Base-by-base conservation (phyloP, 2,888 invertebrate genomes). In the Eurytoma adleriae region DNA sequence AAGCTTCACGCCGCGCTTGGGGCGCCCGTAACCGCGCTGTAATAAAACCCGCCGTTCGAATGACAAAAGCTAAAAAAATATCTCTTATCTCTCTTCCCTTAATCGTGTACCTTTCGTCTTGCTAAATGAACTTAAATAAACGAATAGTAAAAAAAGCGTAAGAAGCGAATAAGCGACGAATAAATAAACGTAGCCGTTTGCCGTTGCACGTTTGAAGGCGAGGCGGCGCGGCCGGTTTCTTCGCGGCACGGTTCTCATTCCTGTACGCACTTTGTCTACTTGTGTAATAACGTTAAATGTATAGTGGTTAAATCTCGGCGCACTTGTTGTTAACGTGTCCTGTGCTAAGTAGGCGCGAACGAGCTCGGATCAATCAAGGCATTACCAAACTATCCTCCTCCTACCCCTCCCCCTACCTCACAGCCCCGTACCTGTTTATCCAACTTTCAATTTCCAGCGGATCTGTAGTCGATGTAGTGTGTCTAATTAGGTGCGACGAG, bases 361-460 rank as follows among this genome's bases (percentile, higher is more conserved):
- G 67, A 80, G 80, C 74, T 78, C 74, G 78, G 73, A 78, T 81
- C 72, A 78, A 73, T 81, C 78, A 81, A 81, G 78, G 78, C 80
- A 40, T 40, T 40, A 40, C 40, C 40, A 40, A 40, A 40, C 40
- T 40, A 40, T 40, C 7, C 3, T 40, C 40, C 10, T 10, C 40
- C 40, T 24, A 52, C 4, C 24, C 10, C 27, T 10, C 10, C 27
- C 48, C 48, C n/a, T 24, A 18, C 14, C 52, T 2, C 68, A 20
- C 56, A 14, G 56, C 4, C 62, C 14, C 13, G n/a, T 16, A n/a
- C 54, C 54, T 54, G 16, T 54, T n/a, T 54, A 54, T n/a, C 12
- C 20, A 56, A 40, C 13, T 64, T 40, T 30, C 20, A 66, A 40
- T 30, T 40, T 10, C 7, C 56, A 48, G 50, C 48, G 24, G 30